These are phyloP conservation scores for Epinephelus cyanopodus DNA, from an alignment of 2,113 vertebrate species.

Conservation along the genomic window DNA sequence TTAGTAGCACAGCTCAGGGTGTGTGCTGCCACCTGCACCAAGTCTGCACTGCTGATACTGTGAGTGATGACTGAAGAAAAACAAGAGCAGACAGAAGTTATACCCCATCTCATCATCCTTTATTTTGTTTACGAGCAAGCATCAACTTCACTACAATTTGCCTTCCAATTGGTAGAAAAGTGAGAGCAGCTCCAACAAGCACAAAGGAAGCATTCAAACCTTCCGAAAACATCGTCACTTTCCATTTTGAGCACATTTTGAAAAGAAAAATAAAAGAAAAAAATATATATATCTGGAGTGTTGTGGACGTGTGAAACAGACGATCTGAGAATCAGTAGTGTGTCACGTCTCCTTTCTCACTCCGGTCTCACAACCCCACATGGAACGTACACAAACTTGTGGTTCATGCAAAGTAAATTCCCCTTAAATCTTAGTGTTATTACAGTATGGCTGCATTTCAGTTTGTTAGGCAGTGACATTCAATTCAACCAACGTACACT, in stretches of 20 bases:
- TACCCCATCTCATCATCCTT: conserved; percentile 84
- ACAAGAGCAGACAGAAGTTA: conserved; percentile 45
- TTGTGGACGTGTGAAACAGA: conserved; percentile 72
- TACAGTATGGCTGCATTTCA: conserved; percentile 64
- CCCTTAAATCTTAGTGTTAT: conserved; percentile 54
- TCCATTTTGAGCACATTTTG: conserved; percentile 72
- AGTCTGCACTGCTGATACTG: too few relatives aligned
- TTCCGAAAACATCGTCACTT: conserved; percentile 69
- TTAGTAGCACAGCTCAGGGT: not conserved
- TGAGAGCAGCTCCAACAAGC: conserved; percentile 84
- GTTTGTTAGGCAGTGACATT: conserved; percentile 74
- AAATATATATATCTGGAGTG: conserved; percentile 34
- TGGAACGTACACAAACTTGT: conserved; percentile 69
- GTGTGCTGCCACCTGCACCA: too few relatives aligned
- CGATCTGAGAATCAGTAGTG: conserved; percentile 80
- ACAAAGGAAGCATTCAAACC: conserved; percentile 81
- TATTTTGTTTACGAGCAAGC: conserved; percentile 88
- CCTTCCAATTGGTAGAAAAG: conserved; percentile 84
- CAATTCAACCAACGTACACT: conserved; percentile 56
- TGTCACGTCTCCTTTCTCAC: conserved; percentile 58
- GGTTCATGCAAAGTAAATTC: conserved; percentile 76
- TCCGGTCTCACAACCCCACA: conserved; percentile 57
- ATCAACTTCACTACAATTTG: conserved; percentile 85
- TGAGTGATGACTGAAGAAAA: conserved; percentile 12
- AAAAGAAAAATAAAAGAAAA: conserved; percentile 53